Base-by-base conservation (phyloP, 23 tunicate genomes). In the Corella eumyota region DNA sequence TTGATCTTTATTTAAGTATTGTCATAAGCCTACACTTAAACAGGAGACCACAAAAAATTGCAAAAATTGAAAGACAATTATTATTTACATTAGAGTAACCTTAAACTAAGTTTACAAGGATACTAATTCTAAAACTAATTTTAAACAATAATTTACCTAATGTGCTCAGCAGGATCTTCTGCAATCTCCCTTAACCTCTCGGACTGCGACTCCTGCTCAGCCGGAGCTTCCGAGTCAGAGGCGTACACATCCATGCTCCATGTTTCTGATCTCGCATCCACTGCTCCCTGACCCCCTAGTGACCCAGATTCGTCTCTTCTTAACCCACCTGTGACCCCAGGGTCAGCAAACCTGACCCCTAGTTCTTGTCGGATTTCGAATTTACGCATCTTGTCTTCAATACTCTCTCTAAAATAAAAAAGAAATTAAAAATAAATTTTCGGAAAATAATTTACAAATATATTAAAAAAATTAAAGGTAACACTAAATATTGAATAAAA, bases 201-300 rank as follows among this genome's bases (percentile, higher is more conserved):
- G 24, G 78, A 64, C 36, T 78, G 83, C 17, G 74, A 80, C 19
- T 73, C 93, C 30, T 68, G 83, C 30, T 80, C 99, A 2, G 79
- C 59, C 5, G 71, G 75, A 2, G 87, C 64, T 69, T 93, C 99
- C 3, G 85, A 74, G 54, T 93, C 99, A 30, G 79, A 64, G 7
- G 90, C 99, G 45, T 88, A 88, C 23, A 75, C 99, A 68, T 93
- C 99, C 45, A 93, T 75, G 56, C 90, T 77, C 99, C 99, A 93
- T 29, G 95, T 76, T n/a, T 93, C 99, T 45, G 90, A 77, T 0
- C 88, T 34, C 2, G 93, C 61, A 51, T 93, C 99, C 19, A 47
- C 66, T 19, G 71, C 63, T 0, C 24, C 68, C 1, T 23, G 38
- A 0, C 60, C 68, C n/a, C n/a, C n/a, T n/a, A n/a, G n/a, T 13